Evolutionary conservation across 2,113 vertebrate species (phyloP).

Genomic region (Chlorodrepanis virens): DNA sequence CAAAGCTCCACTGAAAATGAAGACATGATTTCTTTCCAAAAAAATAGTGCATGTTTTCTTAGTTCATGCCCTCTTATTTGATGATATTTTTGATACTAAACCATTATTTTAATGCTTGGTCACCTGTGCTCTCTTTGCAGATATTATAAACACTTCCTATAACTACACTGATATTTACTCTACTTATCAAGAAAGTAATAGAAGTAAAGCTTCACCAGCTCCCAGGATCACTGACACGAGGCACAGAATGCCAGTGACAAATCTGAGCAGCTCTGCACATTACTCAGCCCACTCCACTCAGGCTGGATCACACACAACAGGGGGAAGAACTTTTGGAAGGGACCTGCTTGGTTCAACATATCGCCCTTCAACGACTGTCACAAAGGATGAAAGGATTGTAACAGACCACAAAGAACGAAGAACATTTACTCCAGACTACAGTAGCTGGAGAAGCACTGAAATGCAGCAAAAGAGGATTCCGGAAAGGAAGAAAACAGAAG

Average conservation of each 20-base stretch:
- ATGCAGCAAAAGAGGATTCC: conserved; percentile 55
- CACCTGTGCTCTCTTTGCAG: conserved; percentile 65
- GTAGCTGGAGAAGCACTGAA: conserved; percentile 37
- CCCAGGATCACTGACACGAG: conserved; percentile 54
- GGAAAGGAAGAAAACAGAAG: conserved; percentile 53
- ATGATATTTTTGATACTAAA: not conserved
- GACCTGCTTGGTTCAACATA: conserved; percentile 50
- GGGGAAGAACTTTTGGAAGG: conserved; percentile 60
- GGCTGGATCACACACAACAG: conserved; percentile 52
- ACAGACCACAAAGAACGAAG: conserved; percentile 46
- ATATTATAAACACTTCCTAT: conserved; percentile 75
- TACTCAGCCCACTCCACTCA: conserved; percentile 47
- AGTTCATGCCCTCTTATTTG: not conserved
- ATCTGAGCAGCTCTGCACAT: conserved; percentile 55
- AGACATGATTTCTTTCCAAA: not conserved
- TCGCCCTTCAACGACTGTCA: conserved; percentile 51
- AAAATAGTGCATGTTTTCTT: not conserved
- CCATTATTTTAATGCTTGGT: not conserved
- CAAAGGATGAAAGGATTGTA: conserved; percentile 75
- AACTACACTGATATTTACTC: conserved; percentile 71
- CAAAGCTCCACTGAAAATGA: not conserved
- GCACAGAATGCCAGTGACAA: conserved; percentile 62
- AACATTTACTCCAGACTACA: conserved; percentile 14
- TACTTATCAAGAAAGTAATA: conserved; percentile 69
- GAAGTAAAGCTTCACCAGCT: conserved; percentile 61